Conservation (phyloP, 2,797 vertebrate genomes). For the Percopsis omiscomaycus region DNA sequence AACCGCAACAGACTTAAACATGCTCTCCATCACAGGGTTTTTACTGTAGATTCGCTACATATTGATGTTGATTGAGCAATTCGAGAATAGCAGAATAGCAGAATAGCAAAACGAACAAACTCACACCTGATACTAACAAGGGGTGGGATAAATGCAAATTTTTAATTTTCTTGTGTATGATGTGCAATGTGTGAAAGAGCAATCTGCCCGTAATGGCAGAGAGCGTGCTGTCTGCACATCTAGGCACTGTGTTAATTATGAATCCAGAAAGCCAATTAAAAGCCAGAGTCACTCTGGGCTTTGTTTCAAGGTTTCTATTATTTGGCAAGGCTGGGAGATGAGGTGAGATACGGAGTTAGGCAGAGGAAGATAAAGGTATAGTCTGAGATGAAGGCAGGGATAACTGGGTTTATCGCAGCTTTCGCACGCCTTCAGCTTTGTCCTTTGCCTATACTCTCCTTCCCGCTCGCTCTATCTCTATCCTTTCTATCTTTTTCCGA, state of each 20-base stretch:
- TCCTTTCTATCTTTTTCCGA: conserved; percentile 52
- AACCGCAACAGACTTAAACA: conserved; percentile 29
- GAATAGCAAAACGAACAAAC: conserved; percentile 46
- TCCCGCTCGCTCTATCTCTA: conserved; percentile 45
- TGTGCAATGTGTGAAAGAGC: conserved; percentile 46
- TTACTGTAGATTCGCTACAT: conserved; percentile 25
- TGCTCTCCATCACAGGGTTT: conserved; percentile 12
- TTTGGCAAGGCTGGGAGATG: conserved; percentile 64
- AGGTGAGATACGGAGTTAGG: conserved; percentile 55
- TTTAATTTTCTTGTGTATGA: conserved; percentile 40
- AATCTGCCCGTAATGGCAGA: conserved; percentile 56
- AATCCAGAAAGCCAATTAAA: conserved; percentile 77
- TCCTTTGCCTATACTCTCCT: conserved; percentile 64
- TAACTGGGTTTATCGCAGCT: conserved; percentile 68
- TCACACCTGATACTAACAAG: conserved; percentile 20
- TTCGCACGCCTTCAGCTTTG: conserved; percentile 70
- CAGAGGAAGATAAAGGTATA: conserved; percentile 58
- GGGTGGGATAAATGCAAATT: conserved; percentile 38
- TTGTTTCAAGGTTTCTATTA: conserved; percentile 74
- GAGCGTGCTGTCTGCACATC: conserved; percentile 54
- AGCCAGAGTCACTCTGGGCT: conserved; percentile 62
- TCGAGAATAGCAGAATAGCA: conserved; percentile 18
- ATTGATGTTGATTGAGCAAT: conserved; percentile 16
- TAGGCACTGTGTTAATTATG: conserved; percentile 68
- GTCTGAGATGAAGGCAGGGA: conserved; percentile 61